phyloP scores from a whole-genome alignment of 1,140 invertebrate genomes.

The Drosophila kanapiae region DNA sequence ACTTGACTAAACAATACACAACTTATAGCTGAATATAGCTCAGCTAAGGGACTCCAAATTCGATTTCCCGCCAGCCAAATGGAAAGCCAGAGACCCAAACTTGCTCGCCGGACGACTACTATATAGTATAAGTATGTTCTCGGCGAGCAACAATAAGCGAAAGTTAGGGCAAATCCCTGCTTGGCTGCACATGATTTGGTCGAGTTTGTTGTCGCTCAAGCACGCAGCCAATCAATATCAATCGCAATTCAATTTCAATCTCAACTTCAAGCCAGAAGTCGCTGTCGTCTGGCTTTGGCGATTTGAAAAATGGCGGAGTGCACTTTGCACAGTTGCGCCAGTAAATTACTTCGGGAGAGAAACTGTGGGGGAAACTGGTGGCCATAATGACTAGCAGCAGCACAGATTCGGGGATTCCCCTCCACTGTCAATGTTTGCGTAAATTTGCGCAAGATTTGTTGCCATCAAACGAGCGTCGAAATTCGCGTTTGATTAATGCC shows the following conservation, averaged over 20 bases:
- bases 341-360: conserved; percentile 76
- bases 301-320: conserved; percentile 80
- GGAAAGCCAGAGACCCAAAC: conserved; percentile 24
- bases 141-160: conserved; percentile 68
- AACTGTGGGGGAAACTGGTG: conserved; percentile 63
- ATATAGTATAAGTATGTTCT: neutral
- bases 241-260: conserved; percentile 83
- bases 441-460: conserved; percentile 75
- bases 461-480: conserved; percentile 67
- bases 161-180: conserved; percentile 71
- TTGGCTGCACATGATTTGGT: conserved; percentile 68
- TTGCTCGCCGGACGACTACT: conserved; percentile 4
- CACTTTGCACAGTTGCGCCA: conserved; percentile 70
- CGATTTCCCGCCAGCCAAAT: conserved; percentile 67
- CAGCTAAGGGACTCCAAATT: conserved; percentile 57
- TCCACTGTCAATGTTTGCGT: conserved; percentile 62
- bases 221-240: conserved; percentile 83
- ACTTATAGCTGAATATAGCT: conserved; percentile 32
- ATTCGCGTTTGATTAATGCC: conserved; percentile 73
- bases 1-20: conserved; percentile 81
- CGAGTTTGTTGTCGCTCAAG: conserved; percentile 78
- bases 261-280: conserved; percentile 78
- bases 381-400: conserved; percentile 71
- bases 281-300: conserved; percentile 56
- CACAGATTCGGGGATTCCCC: conserved; percentile 13